Evolutionary conservation across 2,113 vertebrate species (phyloP).

Genomic region (Leptobrachium leishanense): DNA sequence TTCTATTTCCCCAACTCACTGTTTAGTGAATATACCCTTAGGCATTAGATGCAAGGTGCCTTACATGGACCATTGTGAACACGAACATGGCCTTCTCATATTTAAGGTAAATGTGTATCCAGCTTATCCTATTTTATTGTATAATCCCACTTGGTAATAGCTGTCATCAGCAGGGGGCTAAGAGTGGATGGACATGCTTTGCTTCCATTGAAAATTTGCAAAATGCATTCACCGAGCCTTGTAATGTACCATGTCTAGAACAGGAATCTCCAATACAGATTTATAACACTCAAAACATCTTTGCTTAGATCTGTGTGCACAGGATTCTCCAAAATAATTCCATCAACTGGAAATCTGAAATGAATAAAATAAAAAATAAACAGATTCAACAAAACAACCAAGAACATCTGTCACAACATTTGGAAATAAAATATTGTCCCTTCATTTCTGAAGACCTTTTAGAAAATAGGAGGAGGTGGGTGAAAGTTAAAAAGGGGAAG

Average conservation of each 20-base stretch:
- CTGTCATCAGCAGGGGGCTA: background rate
- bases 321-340: background rate
- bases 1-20: too few species aligned
- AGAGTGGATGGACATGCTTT: background rate
- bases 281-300: background rate
- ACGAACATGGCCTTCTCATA: background rate
- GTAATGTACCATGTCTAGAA: background rate
- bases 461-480: constrained; percentile 15
- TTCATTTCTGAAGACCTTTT: background rate
- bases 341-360: background rate
- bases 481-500: constrained; percentile 24
- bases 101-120: background rate
- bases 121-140: background rate
- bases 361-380: background rate
- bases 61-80: background rate
- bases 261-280: background rate
- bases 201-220: background rate
- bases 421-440: constrained; percentile 11
- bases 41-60: too few species aligned
- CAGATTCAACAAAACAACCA: background rate
- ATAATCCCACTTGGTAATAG: background rate
- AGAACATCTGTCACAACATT: constrained; percentile 3
- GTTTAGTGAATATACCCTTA: too few species aligned
- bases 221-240: background rate
- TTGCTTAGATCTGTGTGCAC: background rate